A percentile compares a stretch with the other conserved stretches of the same genome.
Conservation (phyloP, 1,140 invertebrate genomes). For the Glossosoma conforme region DNA sequence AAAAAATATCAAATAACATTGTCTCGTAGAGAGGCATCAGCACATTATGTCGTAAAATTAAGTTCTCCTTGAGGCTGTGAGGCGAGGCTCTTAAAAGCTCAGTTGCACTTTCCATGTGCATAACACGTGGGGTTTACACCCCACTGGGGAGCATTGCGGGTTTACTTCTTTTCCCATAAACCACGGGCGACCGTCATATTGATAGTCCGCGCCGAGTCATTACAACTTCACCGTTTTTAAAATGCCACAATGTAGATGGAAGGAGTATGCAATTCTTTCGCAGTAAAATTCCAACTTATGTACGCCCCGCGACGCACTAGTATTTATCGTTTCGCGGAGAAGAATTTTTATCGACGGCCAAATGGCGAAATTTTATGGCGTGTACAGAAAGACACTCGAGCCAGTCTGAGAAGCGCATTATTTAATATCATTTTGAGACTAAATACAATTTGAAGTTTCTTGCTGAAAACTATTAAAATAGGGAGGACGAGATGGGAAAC, state of each 20-base stretch:
- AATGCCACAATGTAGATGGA: constrained; percentile 21
- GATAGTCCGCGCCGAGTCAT: constrained; percentile 5
- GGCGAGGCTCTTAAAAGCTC: too few species aligned
- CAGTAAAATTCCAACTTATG: constrained; percentile 6
- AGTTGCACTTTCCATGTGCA: constrained; percentile 8
- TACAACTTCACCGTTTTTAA: constrained; percentile 17
- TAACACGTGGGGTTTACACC: constrained; percentile 11
- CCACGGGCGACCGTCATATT: constrained; percentile 11
- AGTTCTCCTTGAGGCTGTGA: too few species aligned
- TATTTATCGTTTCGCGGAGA: background rate
- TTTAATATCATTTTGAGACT: too few species aligned
- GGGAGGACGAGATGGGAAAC: too few species aligned
- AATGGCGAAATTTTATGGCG: background rate
- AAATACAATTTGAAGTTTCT: too few species aligned
- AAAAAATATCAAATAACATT: too few species aligned
- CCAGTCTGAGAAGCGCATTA: too few species aligned
- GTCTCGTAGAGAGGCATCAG: too few species aligned
- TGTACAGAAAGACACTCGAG: background rate
- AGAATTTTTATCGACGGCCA: background rate
- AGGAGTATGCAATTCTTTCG: constrained; percentile 7
- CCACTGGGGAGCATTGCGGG: constrained; percentile 14
- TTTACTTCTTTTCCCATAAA: constrained; percentile 14
- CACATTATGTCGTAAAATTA: too few species aligned
- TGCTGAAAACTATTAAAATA: too few species aligned
- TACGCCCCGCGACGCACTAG: background rate